A percentile compares a stretch with the other conserved stretches of the same genome.
These are phyloP conservation scores for Nasonia oneida DNA, from an alignment of 2,888 invertebrate species.

Conservation along the genomic window DNA sequence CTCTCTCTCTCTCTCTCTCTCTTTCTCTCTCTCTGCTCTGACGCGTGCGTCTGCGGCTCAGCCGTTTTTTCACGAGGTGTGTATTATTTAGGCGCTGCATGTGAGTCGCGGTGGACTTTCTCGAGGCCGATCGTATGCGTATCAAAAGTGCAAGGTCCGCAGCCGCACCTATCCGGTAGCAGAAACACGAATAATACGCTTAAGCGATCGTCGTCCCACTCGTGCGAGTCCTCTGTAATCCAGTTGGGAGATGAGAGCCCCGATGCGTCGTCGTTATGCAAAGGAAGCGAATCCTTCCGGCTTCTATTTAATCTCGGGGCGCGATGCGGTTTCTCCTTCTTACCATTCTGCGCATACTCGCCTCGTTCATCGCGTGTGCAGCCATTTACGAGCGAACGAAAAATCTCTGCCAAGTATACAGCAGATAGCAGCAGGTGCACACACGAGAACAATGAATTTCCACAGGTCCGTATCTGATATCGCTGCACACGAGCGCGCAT, in stretches of 20 bases:
- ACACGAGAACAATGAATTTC: slow-evolving; percentile 26
- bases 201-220: slow-evolving; percentile 33
- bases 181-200: slow-evolving; percentile 48
- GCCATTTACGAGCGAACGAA: background rate
- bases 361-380: background rate
- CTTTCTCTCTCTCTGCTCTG: background rate
- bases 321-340: background rate
- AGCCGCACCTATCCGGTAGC: background rate
- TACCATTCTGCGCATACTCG: background rate
- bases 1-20: background rate
- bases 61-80: slow-evolving; percentile 27
- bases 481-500: background rate
- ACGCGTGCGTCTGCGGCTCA: slow-evolving; percentile 1
- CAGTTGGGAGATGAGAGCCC: background rate
- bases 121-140: too few species aligned
- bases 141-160: background rate
- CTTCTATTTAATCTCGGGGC: slow-evolving; percentile 50
- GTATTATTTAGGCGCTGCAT: slow-evolving; percentile 39
- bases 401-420: background rate
- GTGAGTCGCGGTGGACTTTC: too few species aligned
- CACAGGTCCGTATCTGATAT: slow-evolving; percentile 29
- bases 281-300: slow-evolving; percentile 58
- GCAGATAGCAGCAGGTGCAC: background rate
- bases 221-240: slow-evolving; percentile 17
- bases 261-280: slow-evolving; percentile 37